phyloP scores from a whole-genome alignment of 30 jellyfish, hydroid and myxozoan genomes.

The Clytia hemisphaerica region DNA sequence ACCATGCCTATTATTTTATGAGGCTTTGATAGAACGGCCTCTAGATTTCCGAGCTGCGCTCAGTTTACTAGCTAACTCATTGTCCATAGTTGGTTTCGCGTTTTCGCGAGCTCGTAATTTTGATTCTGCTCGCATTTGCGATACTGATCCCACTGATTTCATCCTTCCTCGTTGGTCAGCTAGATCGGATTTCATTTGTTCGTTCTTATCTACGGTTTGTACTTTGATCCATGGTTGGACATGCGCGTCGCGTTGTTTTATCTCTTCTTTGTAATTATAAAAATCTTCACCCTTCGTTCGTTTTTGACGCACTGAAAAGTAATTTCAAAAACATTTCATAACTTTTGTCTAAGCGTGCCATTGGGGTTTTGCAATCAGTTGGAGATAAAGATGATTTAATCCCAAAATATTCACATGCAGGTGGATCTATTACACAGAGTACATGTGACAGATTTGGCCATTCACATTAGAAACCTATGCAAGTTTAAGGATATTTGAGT shows the following conservation, averaged over 20 bases:
- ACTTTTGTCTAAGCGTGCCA: neutral
- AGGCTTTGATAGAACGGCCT: no score
- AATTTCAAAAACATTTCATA: neutral
- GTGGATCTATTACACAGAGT: no score
- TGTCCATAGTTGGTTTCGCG: constrained; percentile 34
- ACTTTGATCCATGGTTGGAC: constrained; percentile 37
- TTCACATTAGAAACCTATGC: no score
- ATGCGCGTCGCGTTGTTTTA: constrained; percentile 22
- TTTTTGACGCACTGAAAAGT: constrained; percentile 20
- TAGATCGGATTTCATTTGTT: constrained; percentile 18
- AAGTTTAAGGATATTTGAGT: no score
- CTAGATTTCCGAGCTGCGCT: constrained; percentile 9
- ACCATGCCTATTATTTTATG: no score
- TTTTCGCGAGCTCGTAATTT: constrained; percentile 28
- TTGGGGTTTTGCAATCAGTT: neutral
- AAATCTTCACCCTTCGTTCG: constrained; percentile 35
- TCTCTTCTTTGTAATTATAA: constrained; percentile 37
- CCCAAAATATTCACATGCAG: no score
- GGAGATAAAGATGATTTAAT: no score
- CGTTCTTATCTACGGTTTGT: constrained; percentile 21
- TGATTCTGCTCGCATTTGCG: constrained; percentile 31
- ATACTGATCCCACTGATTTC: no score
- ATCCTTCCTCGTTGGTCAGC: constrained; percentile 25
- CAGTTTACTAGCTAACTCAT: constrained; percentile 29
- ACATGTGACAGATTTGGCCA: no score